Base-by-base conservation (phyloP, 2,113 vertebrate genomes). In the Neolamprologus devosi region DNA sequence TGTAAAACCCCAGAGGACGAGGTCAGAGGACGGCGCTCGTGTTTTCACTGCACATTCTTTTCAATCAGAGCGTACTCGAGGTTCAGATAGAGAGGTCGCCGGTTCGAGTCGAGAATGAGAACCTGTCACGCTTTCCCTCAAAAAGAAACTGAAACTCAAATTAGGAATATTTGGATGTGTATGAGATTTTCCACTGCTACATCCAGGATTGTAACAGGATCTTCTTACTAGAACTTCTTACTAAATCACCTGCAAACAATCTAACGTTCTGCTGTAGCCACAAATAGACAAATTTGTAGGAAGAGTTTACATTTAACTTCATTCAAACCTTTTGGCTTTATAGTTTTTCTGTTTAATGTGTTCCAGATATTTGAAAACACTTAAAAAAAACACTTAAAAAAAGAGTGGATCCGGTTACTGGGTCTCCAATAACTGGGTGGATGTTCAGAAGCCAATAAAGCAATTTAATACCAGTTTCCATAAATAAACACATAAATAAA, bases 11-110 rank as follows among this genome's bases (percentile, higher is more conserved):
- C 37, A 33, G 80, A 70, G 81, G 84, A 84, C 35, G 53, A 73
- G 84, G 87, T 82, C 91, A 65, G 84, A 83, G 47, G 63, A 80
- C n/a, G 16, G 6, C 40, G 51, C 57, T 14, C 9, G 5, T 92
- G 91, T 92, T 94, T 83, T 75, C 40, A 82, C 83, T 89, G 82
- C 51, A 79, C 81, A 87, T 93, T 91, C 92, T 90, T 87, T 82
- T 91, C 85, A 87, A 75, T 89, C 90, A 85, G 54, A 37, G 81
- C 42, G n/a, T 2, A 54, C 75, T 75, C 28, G 4, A 26, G 60
- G 53, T 58, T 73, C 37, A 14, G 57, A 78, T 23, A 12, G 23
- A 17, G 55, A 73, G 83, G 82, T 82, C 84, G 49, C 16, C 2
- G 12, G 55, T 58, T 82, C 3, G 16, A 65, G 11, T 57, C 23